Conservation (phyloP, 2,888 invertebrate species). For the Drosophila kokeensis region DNA sequence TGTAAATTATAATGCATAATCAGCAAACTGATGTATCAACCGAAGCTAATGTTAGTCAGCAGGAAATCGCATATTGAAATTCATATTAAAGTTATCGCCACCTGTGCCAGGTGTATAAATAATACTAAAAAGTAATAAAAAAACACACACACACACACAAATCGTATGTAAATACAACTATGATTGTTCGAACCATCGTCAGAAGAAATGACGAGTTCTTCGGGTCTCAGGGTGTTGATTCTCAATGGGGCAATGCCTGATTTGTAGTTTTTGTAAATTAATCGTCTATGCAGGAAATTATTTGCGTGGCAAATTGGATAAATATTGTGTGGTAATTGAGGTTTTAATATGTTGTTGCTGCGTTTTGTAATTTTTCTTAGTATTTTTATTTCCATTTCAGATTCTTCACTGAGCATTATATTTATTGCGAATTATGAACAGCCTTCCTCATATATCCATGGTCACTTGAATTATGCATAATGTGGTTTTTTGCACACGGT, state of each 20-base stretch:
- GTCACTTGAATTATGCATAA: neutral
- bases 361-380: neutral
- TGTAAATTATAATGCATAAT: slow-evolving; percentile 3
- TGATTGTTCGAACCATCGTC: slow-evolving; percentile 20
- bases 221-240: slow-evolving; percentile 33
- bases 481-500: neutral
- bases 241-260: slow-evolving; percentile 26
- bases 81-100: slow-evolving; percentile 27
- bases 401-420: neutral
- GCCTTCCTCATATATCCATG: neutral
- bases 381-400: neutral
- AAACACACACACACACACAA: slow-evolving; percentile 9
- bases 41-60: slow-evolving; percentile 26
- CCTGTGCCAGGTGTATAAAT: slow-evolving; percentile 1
- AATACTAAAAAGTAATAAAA: neutral
- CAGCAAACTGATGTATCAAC: slow-evolving; percentile 5
- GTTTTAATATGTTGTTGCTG: neutral
- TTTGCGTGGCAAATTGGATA: slow-evolving; percentile 1
- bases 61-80: slow-evolving; percentile 35
- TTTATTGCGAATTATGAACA: neutral
- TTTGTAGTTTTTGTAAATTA: slow-evolving; percentile 21
- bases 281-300: slow-evolving; percentile 17
- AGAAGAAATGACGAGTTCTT: slow-evolving; percentile 20
- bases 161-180: slow-evolving; percentile 30
- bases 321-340: slow-evolving; percentile 7